Base-by-base conservation (phyloP, 2,888 invertebrate species). In the Eledone cirrhosa region DNA sequence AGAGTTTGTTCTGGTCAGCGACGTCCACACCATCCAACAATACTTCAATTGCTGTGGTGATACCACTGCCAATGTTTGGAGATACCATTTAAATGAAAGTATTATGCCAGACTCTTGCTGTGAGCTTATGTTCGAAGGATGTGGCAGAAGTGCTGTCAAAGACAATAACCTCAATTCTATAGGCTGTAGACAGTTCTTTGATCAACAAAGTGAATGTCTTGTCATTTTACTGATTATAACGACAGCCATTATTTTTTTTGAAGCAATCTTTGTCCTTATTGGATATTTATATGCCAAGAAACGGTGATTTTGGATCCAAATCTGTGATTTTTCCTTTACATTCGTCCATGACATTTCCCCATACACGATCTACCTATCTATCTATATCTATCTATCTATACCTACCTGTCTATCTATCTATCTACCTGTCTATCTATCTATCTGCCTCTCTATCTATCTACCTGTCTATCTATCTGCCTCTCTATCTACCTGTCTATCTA, bases 151-250 rank as follows among this genome's bases (percentile, higher is more conserved):
- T 31, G 69, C 69, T 5, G 11, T 69, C n/a, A 41, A 14, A n/a
- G 22, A 69, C 11, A n/a, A 69, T 41, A 69, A 69, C 33, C 41
- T 69, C 5, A 27, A 69, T 13, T n/a, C 29, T 0, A 41, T 69
- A 31, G 69, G 69, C 22, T 69, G 69, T 3, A 31, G 69, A 3
- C 14, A 41, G 5, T n/a, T 69, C 41, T 69, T 69, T 19, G 5
- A 33, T 31, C 69, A 69, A n/a, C 69, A 69, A 29, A 69, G n/a
- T 4, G 69, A 69, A 19, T 69, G 69, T 27, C 69, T 69, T n/a
- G 31, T 69, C 19, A 27, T 69, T 4, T 33, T 69, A 22, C 22
- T 31, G 16, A 27, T 69, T 29, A 69, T 69, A 33, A n/a, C 69
- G 29, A 31, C 33, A 31, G 69, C 41, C 5, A 29, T 69, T 33